Percentiles rank a stretch among this genome's conserved stretches.
phyloP scores from a whole-genome alignment of 1,140 invertebrate genomes.

The Solenopsis fugax region DNA sequence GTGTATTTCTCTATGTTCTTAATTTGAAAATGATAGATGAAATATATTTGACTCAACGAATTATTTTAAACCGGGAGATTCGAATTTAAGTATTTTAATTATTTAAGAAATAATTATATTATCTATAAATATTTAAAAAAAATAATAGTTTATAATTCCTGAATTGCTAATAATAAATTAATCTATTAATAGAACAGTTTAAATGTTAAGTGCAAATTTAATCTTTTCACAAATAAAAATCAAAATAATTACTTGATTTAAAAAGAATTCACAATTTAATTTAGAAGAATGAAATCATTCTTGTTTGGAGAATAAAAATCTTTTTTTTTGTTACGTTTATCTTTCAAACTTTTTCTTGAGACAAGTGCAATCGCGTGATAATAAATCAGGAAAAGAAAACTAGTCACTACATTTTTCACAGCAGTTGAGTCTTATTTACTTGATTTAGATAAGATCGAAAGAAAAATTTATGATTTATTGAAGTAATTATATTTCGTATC shows the following conservation, averaged over 20 bases:
- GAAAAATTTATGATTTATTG: not conserved
- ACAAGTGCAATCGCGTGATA: not conserved
- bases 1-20: not conserved
- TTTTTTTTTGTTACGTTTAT: not conserved
- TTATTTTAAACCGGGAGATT: not conserved
- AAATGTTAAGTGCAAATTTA: not conserved
- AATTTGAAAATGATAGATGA: slow-evolving; percentile 3
- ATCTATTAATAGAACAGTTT: not conserved
- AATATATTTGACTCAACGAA: not conserved
- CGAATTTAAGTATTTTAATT: not conserved
- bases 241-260: not conserved
- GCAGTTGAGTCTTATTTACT: not conserved
- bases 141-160: not conserved
- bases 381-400: not conserved
- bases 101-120: not conserved
- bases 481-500: not conserved
- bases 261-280: not conserved
- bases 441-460: not conserved
- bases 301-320: not conserved
- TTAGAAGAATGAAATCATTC: not conserved
- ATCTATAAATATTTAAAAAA: not conserved
- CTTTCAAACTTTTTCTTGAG: not conserved
- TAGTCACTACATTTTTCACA: not conserved
- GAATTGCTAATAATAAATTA: not conserved
- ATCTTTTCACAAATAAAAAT: not conserved